phyloP scores from a whole-genome alignment of 2,113 vertebrate species.

The Ciconia stormi region DNA sequence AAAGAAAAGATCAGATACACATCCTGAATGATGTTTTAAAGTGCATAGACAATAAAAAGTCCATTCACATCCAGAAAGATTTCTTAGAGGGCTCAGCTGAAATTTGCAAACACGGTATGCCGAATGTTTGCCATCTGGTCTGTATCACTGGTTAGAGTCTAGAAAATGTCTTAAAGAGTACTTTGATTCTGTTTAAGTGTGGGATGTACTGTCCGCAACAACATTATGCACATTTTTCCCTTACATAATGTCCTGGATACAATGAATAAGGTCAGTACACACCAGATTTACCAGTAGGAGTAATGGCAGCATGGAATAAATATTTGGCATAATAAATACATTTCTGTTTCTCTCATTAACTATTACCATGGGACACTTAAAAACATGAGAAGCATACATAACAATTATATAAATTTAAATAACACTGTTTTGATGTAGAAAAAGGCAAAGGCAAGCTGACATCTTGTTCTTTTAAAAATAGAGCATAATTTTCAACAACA shows the following conservation, averaged over 20 bases:
- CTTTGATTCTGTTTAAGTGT: constrained; percentile 59
- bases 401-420: not conserved
- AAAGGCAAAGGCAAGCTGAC: not conserved
- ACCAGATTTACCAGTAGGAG: constrained; percentile 70
- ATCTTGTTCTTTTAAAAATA: not conserved
- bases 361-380: not conserved
- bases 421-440: not conserved
- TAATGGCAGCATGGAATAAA: constrained; percentile 71
- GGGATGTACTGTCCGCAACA: constrained; percentile 53
- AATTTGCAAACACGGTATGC: constrained; percentile 1
- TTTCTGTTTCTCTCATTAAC: constrained; percentile 61
- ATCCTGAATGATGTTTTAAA: constrained; percentile 16
- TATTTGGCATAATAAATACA: constrained; percentile 68
- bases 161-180: constrained; percentile 41
- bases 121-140: not conserved
- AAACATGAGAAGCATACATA: not conserved
- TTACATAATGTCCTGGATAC: constrained; percentile 56
- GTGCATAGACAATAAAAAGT: not conserved
- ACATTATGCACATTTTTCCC: constrained; percentile 61
- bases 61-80: not conserved
- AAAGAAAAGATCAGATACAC: not conserved
- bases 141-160: not conserved
- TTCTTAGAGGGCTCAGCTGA: constrained; percentile 11
- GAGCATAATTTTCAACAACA: not conserved
- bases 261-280: constrained; percentile 64